These are phyloP conservation scores for Bombyx mori DNA, from an alignment of 1,140 invertebrate species.

Conservation along the genomic window ASM3026992v2 NC_085130.1:834001-834500, in stretches of 20 bases:
- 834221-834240: too few species aligned
- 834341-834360: slow-evolving; percentile 1
- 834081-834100: slow-evolving; percentile 10
- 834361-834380: slow-evolving; percentile 5
- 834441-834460: not conserved
- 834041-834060: not conserved
- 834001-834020: slow-evolving; percentile 7
- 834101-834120: slow-evolving; percentile 7
- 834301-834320: too few species aligned
- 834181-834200: slow-evolving; percentile 6
- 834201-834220: too few species aligned
- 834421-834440: slow-evolving; percentile 1
- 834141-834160: not conserved
- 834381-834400: not conserved
- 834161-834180: slow-evolving; percentile 8
- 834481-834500: slow-evolving; percentile 3
- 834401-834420: slow-evolving; percentile 5
- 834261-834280: too few species aligned
- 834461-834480: too few species aligned
- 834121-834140: slow-evolving; percentile 5
- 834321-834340: slow-evolving; percentile 6
- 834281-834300: too few species aligned
- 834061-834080: slow-evolving; percentile 9
- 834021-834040: slow-evolving; percentile 1
- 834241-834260: too few species aligned